phyloP scores from a whole-genome alignment of 2,888 invertebrate species.

The Yponomeuta evonymella region DNA sequence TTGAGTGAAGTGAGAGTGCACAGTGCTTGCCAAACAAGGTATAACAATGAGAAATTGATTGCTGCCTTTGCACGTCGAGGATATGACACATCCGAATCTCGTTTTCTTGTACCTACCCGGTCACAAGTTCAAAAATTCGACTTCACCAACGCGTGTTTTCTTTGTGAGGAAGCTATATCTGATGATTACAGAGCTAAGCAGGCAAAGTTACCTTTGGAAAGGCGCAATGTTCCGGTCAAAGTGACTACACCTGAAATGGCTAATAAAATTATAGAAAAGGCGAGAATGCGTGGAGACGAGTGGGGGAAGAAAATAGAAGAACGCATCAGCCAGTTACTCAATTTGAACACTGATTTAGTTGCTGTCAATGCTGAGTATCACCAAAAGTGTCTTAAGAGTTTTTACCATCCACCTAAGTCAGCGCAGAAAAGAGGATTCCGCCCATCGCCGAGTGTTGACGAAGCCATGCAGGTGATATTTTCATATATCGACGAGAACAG shows the following conservation, averaged over 20 bases:
- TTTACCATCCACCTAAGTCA: neutral
- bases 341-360: conserved; percentile 9
- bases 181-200: neutral
- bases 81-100: neutral
- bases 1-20: conserved; percentile 9
- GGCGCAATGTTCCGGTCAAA: conserved; percentile 2
- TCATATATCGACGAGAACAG: neutral
- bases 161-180: conserved; percentile 10
- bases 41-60: conserved; percentile 13
- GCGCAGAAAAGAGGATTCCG: neutral
- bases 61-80: conserved; percentile 1
- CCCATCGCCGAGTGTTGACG: neutral
- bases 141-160: conserved; percentile 10
- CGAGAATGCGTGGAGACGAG: conserved; percentile 8
- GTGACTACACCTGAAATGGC: neutral
- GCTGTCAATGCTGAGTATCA: conserved; percentile 5
- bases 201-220: conserved; percentile 3
- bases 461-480: conserved; percentile 10
- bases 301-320: conserved; percentile 9
- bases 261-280: neutral
- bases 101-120: conserved; percentile 4
- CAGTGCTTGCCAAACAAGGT: conserved; percentile 11
- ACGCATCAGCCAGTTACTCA: conserved; percentile 8
- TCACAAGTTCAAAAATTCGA: conserved; percentile 7
- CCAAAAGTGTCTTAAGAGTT: neutral